These are phyloP conservation scores for Notodonta dromedarius DNA, from an alignment of 2,888 invertebrate species.

Conservation along the genomic window DNA sequence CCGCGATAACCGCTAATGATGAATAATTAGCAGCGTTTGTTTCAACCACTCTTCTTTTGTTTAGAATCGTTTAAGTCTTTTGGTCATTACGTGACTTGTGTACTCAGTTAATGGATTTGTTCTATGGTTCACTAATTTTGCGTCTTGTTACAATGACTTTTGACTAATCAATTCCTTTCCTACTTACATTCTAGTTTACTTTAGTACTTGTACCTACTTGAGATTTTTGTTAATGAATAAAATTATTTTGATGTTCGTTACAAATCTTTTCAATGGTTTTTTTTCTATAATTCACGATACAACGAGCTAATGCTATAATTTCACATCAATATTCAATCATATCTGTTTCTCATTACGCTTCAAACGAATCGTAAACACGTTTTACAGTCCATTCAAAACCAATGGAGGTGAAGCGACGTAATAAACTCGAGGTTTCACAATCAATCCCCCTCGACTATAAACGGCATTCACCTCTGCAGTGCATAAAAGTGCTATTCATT, in stretches of 20 bases:
- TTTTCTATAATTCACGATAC: not conserved
- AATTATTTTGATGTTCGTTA: too few relatives aligned
- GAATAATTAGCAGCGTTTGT: constrained; percentile 69
- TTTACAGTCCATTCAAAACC: constrained; percentile 43
- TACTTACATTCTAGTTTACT: too few relatives aligned
- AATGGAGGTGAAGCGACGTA: constrained; percentile 41
- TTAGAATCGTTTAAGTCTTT: constrained; percentile 22
- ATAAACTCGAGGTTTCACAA: constrained; percentile 40
- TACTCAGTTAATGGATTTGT: not conserved
- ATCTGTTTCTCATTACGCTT: constrained; percentile 30
- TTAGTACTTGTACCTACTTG: too few relatives aligned
- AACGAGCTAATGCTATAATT: not conserved
- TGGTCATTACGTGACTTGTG: not conserved
- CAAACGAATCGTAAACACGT: constrained; percentile 36
- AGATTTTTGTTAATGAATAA: too few relatives aligned
- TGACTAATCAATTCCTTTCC: too few relatives aligned
- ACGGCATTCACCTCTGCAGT: constrained; percentile 46
- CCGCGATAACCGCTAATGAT: constrained; percentile 61
- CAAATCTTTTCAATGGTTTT: too few relatives aligned
- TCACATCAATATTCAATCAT: constrained; percentile 20
- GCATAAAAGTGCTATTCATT: constrained; percentile 67
- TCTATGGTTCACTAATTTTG: not conserved
- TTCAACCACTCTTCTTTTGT: constrained; percentile 55
- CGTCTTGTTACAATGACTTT: too few relatives aligned
- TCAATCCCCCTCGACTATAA: constrained; percentile 43